Percentiles rank a stretch among this genome's conserved stretches.
Conservation (phyloP, 2,888 invertebrate species). For the Mimumesa dahlbomi region DNA sequence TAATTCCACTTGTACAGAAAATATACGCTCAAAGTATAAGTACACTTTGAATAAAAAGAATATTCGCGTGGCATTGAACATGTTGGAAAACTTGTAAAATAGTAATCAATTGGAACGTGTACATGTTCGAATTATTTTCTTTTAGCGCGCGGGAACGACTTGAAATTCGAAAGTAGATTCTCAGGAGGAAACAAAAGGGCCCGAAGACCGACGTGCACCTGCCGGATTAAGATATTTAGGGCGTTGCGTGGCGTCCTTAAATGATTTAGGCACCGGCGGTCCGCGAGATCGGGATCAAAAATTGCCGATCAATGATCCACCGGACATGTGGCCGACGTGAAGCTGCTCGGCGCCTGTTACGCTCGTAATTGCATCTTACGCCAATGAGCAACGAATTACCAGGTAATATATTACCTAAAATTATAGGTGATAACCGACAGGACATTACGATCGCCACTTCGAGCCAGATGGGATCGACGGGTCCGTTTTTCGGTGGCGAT, state of each 20-base stretch:
- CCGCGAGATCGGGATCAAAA: conserved; percentile 58
- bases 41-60: too few relatives aligned
- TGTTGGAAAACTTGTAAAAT: too few relatives aligned
- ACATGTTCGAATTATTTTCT: too few relatives aligned
- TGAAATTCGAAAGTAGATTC: too few relatives aligned
- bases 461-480: conserved; percentile 75
- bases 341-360: conserved; percentile 62
- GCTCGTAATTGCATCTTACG: conserved; percentile 77
- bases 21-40: too few relatives aligned
- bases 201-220: conserved; percentile 46
- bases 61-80: too few relatives aligned
- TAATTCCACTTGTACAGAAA: not conserved
- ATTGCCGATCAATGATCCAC: conserved; percentile 53
- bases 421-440: conserved; percentile 78
- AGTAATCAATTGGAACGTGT: too few relatives aligned
- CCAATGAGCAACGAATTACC: conserved; percentile 77
- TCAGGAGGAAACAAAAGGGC: conserved; percentile 23
- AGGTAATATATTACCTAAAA: conserved; percentile 80
- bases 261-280: conserved; percentile 57
- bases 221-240: conserved; percentile 59
- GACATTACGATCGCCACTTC: conserved; percentile 77
- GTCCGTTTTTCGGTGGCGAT: conserved; percentile 70
- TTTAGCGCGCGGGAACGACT: too few relatives aligned
- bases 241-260: conserved; percentile 51
- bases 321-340: conserved; percentile 73